Conservation (phyloP, 1,140 invertebrate species). For the Lucilia cuprina region DNA sequence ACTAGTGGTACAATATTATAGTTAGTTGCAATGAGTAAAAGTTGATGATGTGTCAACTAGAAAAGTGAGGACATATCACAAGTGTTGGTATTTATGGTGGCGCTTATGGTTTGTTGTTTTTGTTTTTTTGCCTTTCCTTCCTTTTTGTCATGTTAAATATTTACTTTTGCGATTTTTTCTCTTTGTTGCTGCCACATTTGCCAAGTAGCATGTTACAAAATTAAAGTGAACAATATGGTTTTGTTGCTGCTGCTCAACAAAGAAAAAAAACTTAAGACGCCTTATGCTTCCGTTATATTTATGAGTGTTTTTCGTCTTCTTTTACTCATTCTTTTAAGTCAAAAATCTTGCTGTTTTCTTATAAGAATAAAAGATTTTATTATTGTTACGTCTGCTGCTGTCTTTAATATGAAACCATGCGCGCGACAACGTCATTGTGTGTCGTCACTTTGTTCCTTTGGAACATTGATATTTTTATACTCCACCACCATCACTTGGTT, state of each 20-base stretch:
- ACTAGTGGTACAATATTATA: not conserved
- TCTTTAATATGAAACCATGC: not conserved
- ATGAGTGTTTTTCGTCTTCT: not conserved
- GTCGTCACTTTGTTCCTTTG: not conserved
- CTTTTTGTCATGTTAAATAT: not conserved
- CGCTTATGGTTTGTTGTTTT: not conserved
- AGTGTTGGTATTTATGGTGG: slow-evolving; percentile 10
- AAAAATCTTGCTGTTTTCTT: not conserved
- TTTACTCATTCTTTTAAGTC: not conserved
- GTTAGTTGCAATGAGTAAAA: not conserved
- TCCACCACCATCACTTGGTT: not conserved
- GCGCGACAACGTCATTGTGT: not conserved
- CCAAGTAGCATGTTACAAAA: no score
- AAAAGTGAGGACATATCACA: slow-evolving; percentile 17
- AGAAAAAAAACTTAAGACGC: not conserved
- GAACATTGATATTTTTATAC: slow-evolving; percentile 9
- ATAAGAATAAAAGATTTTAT: not conserved
- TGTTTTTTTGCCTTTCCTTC: not conserved
- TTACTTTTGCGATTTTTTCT: not conserved
- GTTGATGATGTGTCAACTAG: slow-evolving; percentile 13
- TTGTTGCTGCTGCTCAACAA: not conserved
- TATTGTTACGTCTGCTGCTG: not conserved
- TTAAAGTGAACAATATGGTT: not conserved
- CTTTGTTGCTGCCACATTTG: not conserved
- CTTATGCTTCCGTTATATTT: slow-evolving; percentile 15